Conservation (phyloP, 2,888 invertebrate genomes). For the Drosophila pseudotalamancana region DNA sequence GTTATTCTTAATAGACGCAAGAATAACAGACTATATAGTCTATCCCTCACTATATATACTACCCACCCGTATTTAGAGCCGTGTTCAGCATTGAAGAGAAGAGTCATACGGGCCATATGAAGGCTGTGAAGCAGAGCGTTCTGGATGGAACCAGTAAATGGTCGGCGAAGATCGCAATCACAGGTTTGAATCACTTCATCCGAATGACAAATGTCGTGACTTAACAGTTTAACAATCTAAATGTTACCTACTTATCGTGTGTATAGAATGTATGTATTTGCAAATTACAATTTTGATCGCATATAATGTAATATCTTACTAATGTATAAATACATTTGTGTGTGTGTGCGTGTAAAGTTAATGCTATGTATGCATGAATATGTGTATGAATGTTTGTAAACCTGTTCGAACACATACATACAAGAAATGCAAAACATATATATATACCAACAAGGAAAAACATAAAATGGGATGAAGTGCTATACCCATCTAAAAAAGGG, state of each 20-base stretch:
- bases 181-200: conserved; percentile 90
- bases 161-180: conserved; percentile 99
- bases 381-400: conserved; percentile 26
- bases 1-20: too few relatives aligned
- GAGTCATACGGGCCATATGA: conserved; percentile 97
- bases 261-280: conserved; percentile 39
- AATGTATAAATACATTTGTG: conserved; percentile 4
- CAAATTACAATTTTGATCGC: conserved; percentile 10
- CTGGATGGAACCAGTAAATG: conserved; percentile 99
- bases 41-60: conserved; percentile 6
- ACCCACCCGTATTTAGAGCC: conserved; percentile 87
- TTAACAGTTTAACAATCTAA: conserved; percentile 8
- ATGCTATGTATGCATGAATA: conserved; percentile 36
- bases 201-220: conserved; percentile 13
- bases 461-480: too few relatives aligned
- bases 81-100: conserved; percentile 98
- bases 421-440: not conserved
- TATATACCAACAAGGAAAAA: not conserved
- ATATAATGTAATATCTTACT: conserved; percentile 19
- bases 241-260: conserved; percentile 17
- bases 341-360: conserved; percentile 10
- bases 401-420: conserved; percentile 17
- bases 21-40: too few relatives aligned
- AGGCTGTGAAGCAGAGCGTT: conserved; percentile 98
- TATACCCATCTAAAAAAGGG: too few relatives aligned